phyloP scores from a whole-genome alignment of 2,113 vertebrate genomes.

The Dasyornis broadbenti region DNA sequence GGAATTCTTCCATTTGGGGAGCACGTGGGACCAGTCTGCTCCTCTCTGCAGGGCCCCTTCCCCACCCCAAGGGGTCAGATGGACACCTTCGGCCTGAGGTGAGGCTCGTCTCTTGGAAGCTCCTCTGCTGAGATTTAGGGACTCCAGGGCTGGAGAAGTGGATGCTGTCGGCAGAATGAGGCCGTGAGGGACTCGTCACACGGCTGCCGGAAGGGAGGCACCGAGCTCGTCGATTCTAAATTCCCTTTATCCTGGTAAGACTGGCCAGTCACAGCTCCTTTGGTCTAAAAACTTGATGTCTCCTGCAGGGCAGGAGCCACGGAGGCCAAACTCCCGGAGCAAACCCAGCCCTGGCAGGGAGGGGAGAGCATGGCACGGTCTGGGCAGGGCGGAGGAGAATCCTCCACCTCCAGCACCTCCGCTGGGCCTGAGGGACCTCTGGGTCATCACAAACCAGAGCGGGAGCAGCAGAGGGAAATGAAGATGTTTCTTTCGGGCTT shows the following conservation, averaged over 20 bases:
- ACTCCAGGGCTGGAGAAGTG: not conserved
- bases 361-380: not conserved
- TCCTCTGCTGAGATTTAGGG: not conserved
- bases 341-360: not conserved
- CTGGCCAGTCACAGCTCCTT: rapidly evolving
- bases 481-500: not conserved
- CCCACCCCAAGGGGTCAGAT: rapidly evolving
- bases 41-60: not conserved
- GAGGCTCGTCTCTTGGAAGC: not conserved
- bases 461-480: not conserved
- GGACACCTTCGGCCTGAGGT: not conserved
- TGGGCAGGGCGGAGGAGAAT: rapidly evolving
- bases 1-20: not conserved
- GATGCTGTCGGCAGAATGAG: not conserved
- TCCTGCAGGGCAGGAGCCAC: not conserved
- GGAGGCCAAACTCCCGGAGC: rapidly evolving
- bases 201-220: not conserved
- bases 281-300: not conserved
- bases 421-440: not conserved
- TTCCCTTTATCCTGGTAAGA: not conserved
- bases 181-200: rapidly evolving
- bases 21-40: not conserved
- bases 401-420: not conserved
- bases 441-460: not conserved
- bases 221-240: not conserved